Percentiles rank a stretch among this genome's conserved stretches.
Conservation (phyloP, 2,888 invertebrate genomes). For the Clivina fossor region DNA sequence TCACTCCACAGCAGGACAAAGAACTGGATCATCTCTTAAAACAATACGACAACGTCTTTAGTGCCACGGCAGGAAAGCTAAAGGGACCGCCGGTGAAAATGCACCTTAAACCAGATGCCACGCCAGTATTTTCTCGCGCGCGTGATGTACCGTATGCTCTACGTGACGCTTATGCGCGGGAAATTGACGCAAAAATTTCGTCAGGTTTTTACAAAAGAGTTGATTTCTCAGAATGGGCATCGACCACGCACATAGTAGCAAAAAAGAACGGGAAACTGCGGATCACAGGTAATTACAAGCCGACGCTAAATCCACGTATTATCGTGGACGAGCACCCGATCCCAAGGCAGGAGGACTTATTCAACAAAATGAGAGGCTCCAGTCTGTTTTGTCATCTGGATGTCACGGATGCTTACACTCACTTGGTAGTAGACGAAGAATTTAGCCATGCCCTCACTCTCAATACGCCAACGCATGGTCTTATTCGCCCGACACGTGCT, state of each 20-base stretch:
- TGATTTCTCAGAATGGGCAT: constrained; percentile 38
- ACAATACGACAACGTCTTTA: constrained; percentile 37
- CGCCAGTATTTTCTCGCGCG: constrained; percentile 34
- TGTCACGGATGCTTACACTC: constrained; percentile 33
- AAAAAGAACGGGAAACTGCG: constrained; percentile 35
- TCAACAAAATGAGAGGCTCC: constrained; percentile 26
- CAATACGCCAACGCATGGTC: constrained; percentile 24
- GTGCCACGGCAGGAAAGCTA: constrained; percentile 37
- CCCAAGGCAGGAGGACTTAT: constrained; percentile 19
- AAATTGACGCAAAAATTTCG: constrained; percentile 37
- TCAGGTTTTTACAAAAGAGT: constrained; percentile 39
- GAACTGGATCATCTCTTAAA: constrained; percentile 14
- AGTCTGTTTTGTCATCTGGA: constrained; percentile 35
- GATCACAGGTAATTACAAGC: constrained; percentile 39
- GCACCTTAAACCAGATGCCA: constrained; percentile 39
- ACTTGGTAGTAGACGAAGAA: constrained; percentile 27
- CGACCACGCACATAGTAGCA: constrained; percentile 37
- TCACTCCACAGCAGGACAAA: constrained; percentile 6
- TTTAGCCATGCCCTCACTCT: constrained; percentile 13
- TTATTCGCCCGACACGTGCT: constrained; percentile 20
- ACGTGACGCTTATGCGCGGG: constrained; percentile 32
- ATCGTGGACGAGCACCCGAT: constrained; percentile 28
- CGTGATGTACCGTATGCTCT: constrained; percentile 33
- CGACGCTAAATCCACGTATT: constrained; percentile 34
- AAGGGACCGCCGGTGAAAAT: constrained; percentile 38